Base-by-base conservation (phyloP, 2,797 vertebrate species). In the Syngnathus acus region DNA sequence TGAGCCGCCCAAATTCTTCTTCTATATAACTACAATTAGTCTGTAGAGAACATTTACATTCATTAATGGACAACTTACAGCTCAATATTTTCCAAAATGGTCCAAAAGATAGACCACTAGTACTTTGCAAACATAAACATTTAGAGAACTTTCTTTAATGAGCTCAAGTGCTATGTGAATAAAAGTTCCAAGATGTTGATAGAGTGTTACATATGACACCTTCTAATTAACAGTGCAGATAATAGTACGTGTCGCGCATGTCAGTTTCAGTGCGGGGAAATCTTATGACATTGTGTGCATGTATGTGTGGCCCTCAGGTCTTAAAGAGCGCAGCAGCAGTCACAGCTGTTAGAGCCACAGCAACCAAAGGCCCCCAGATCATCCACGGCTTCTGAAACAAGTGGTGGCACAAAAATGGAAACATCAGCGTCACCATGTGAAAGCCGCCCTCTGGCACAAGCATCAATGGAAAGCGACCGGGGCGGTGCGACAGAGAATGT, bases 281-380 rank as follows among this genome's bases (percentile, higher is more conserved):
- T 77, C 70, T 68, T 69, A 72, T 57, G 48, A 78, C 17, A 57
- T 50, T 62, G 57, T 63, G 42, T 68, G 57, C 55, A 17, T 53
- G 61, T 72, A 67, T 66, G 21, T 71, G 58, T 55, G 47, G 5
- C 71, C 92, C 89, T 92, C 94, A 95, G 91, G 92, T 93, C 93
- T 93, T 95, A 88, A 93, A 94, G 86, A 98, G 91, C 90, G 95
- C 85, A 71, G 94, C 94, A 80, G 93, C 93, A 77, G 95, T 95
- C 86, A 97, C 93, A 76, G 94, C 95, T 80, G 95, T 94, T 86
- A 97, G 89, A 80, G 83, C 87, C 89, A 94, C 93, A 68, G 93
- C 96, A 75, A 94, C 92, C 86, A 93, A 91, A 74, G 96, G 94
- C 86, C 94, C 94, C 96, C 95, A 98, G 92, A 93, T 92, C 79